Evolutionary conservation across 1,140 invertebrate genomes (phyloP).

Genomic region (Heliconius nattereri): DNA sequence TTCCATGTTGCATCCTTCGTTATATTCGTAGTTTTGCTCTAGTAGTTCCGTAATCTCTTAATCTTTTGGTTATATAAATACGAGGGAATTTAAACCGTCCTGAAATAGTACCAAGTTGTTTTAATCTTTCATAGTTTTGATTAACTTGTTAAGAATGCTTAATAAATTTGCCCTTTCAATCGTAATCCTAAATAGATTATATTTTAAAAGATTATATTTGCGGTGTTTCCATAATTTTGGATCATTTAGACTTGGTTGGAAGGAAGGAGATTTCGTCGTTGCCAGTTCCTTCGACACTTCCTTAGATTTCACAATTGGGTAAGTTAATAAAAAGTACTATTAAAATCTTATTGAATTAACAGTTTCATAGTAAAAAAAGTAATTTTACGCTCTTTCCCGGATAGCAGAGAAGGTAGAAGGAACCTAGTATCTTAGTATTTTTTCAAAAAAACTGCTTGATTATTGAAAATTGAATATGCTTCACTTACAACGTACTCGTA

Average conservation of each 20-base stretch:
- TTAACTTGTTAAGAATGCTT: slow-evolving; percentile 26
- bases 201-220: slow-evolving; percentile 23
- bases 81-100: not conserved
- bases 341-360: not conserved
- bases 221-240: not conserved
- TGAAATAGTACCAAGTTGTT: slow-evolving; percentile 20
- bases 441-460: too few species aligned
- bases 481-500: not conserved
- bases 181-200: slow-evolving; percentile 29
- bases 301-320: not conserved
- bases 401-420: too few species aligned
- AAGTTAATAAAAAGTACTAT: not conserved
- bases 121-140: slow-evolving; percentile 26
- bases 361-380: too few species aligned
- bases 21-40: not conserved
- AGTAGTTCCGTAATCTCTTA: not conserved
- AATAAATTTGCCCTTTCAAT: slow-evolving; percentile 9
- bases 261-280: not conserved
- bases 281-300: not conserved
- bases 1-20: slow-evolving; percentile 43
- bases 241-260: slow-evolving; percentile 8
- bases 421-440: too few species aligned
- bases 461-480: not conserved
- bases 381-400: too few species aligned
- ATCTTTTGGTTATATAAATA: not conserved